Evolutionary conservation across 2,888 invertebrate genomes (phyloP).

Genomic region (Perdita meconis): DNA sequence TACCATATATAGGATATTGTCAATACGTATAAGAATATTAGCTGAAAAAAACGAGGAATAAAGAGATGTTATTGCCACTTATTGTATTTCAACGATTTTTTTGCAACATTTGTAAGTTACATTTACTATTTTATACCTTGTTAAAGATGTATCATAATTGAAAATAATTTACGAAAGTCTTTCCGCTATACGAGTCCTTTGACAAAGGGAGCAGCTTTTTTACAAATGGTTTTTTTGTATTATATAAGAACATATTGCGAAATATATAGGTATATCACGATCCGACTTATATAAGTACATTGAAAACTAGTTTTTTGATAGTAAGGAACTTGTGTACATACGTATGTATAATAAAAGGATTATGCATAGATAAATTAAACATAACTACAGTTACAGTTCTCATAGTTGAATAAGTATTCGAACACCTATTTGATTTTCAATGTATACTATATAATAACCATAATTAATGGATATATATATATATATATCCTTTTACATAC

Average conservation of each 20-base stretch:
- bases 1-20: constrained; percentile 27
- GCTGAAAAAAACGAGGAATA: constrained; percentile 18
- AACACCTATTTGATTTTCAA: constrained; percentile 33
- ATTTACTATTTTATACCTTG: constrained; percentile 55
- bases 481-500: constrained; percentile 42
- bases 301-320: constrained; percentile 61
- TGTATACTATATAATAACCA: constrained; percentile 41
- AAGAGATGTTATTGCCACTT: constrained; percentile 26
- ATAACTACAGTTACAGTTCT: constrained; percentile 31
- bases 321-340: constrained; percentile 63
- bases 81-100: constrained; percentile 42
- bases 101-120: constrained; percentile 48
- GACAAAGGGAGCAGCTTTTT: constrained; percentile 44
- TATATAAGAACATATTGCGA: constrained; percentile 36
- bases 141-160: constrained; percentile 46
- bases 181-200: constrained; percentile 23
- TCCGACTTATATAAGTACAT: constrained; percentile 55
- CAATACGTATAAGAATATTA: constrained; percentile 19
- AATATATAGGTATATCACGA: constrained; percentile 23
- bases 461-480: constrained; percentile 22
- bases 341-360: constrained; percentile 64
- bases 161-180: constrained; percentile 48
- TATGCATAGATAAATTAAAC: constrained; percentile 51
- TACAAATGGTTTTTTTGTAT: constrained; percentile 50
- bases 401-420: constrained; percentile 36